Evolutionary conservation across 2,888 invertebrate genomes (phyloP).

Genomic region (Pandemis cinnamomeana): DNA sequence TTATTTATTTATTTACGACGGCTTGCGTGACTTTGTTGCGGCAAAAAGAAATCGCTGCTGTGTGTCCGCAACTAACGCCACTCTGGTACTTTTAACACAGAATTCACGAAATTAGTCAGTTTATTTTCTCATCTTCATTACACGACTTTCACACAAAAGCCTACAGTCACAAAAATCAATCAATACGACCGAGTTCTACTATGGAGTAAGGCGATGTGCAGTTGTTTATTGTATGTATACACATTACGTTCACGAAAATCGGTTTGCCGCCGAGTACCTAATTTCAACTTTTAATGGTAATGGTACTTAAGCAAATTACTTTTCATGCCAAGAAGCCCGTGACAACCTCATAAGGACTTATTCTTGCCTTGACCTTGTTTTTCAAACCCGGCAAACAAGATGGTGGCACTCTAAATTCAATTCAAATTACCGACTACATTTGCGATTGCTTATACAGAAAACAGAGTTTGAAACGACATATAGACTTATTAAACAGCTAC

Average conservation of each 20-base stretch:
- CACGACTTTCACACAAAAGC: not conserved
- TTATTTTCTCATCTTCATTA: not conserved
- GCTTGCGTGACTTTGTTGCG: too few relatives aligned
- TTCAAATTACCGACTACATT: conserved; percentile 19
- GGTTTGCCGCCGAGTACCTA: not conserved
- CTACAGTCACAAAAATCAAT: not conserved
- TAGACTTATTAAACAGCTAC: too few relatives aligned
- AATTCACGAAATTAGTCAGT: too few relatives aligned
- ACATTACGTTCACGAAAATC: not conserved
- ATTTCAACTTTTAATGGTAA: conserved; percentile 14
- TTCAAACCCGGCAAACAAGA: not conserved
- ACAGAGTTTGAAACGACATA: not conserved
- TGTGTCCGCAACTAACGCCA: too few relatives aligned
- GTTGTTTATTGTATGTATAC: not conserved
- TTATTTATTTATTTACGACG: too few relatives aligned
- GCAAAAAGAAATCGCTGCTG: too few relatives aligned
- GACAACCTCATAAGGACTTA: conserved; percentile 6
- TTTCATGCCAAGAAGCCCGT: conserved; percentile 6
- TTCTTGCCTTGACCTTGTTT: conserved; percentile 10
- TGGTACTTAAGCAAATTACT: conserved; percentile 13
- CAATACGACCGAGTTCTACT: not conserved
- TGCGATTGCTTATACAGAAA: conserved; percentile 9
- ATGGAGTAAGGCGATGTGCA: not conserved
- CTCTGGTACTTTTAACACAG: too few relatives aligned
- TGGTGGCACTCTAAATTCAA: conserved; percentile 5